Evolutionary conservation across 2,113 vertebrate genomes (phyloP).

Genomic region (Tachysurus vachellii): DNA sequence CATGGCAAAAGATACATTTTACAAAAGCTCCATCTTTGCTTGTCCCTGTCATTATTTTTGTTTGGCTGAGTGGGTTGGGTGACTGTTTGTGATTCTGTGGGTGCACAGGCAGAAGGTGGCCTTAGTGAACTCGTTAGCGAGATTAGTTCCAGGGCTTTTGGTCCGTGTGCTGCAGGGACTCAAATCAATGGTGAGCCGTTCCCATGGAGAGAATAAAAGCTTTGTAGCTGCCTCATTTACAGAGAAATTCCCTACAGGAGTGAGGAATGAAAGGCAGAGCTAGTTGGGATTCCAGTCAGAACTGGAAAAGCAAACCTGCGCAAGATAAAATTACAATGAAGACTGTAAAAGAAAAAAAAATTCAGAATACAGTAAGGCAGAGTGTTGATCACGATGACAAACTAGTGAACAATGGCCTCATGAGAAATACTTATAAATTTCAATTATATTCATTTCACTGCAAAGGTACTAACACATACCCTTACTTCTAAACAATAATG

Average conservation of each 20-base stretch:
- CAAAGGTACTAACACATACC: neutral
- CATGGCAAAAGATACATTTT: neutral
- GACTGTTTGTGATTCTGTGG: constrained; percentile 53
- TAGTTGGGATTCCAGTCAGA: constrained; percentile 73
- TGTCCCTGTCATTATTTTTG: constrained; percentile 5
- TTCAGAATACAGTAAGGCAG: neutral
- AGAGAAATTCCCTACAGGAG: constrained; percentile 47
- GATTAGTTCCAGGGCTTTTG: constrained; percentile 76
- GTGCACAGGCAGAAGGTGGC: constrained; percentile 51
- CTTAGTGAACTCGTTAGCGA: constrained; percentile 71
- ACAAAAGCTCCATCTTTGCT: neutral
- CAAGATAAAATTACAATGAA: constrained; percentile 39
- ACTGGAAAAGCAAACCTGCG: constrained; percentile 9
- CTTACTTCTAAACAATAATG: neutral
- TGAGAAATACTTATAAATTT: neutral
- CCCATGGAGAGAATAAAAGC: constrained; percentile 69
- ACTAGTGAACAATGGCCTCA: neutral
- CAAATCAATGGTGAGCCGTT: constrained; percentile 62
- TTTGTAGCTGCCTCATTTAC: constrained; percentile 67
- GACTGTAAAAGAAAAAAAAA: neutral
- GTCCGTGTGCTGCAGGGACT: constrained; percentile 59
- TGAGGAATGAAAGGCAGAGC: constrained; percentile 61
- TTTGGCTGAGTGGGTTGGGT: constrained; percentile 13
- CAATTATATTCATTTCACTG: neutral
- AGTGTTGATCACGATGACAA: neutral